These are phyloP conservation scores for Gephyroberyx darwinii DNA, from an alignment of 2,797 vertebrate genomes.

Conservation along the genomic window DNA sequence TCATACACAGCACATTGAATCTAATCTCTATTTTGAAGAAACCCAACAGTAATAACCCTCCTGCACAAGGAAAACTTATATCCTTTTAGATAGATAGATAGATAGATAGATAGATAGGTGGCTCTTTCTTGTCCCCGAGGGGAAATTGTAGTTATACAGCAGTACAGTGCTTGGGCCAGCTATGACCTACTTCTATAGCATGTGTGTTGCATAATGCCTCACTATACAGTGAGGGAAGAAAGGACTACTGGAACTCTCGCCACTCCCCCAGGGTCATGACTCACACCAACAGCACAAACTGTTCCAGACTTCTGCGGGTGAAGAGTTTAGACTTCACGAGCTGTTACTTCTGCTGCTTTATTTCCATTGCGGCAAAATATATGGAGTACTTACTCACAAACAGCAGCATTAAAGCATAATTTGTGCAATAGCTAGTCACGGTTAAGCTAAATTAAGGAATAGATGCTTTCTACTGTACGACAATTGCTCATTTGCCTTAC, in stretches of 20 bases:
- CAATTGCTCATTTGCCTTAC: too few relatives aligned
- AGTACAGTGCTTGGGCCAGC: background rate
- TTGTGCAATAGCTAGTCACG: background rate
- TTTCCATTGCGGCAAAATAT: slow-evolving; percentile 15
- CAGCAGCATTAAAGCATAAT: background rate
- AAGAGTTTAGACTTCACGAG: slow-evolving; percentile 12
- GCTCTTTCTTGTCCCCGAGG: too few relatives aligned
- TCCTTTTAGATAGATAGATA: background rate
- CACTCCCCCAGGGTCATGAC: background rate
- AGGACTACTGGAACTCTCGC: background rate
- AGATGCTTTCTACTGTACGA: too few relatives aligned
- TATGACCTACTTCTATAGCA: slow-evolving; percentile 45
- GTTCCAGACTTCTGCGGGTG: slow-evolving; percentile 20
- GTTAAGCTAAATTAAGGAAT: too few relatives aligned
- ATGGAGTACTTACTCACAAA: background rate
- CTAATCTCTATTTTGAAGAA: background rate
- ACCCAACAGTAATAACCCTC: background rate
- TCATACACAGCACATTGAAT: background rate
- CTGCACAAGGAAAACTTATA: background rate
- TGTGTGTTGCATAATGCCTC: slow-evolving; percentile 42
- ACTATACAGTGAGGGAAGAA: slow-evolving; percentile 15
- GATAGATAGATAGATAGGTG: too few relatives aligned
- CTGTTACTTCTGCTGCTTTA: background rate
- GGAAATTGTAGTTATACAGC: too few relatives aligned
- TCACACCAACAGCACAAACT: slow-evolving; percentile 28